These are phyloP conservation scores for Thymelicus lineola DNA, from an alignment of 2,888 invertebrate species.

Conservation along the genomic window DNA sequence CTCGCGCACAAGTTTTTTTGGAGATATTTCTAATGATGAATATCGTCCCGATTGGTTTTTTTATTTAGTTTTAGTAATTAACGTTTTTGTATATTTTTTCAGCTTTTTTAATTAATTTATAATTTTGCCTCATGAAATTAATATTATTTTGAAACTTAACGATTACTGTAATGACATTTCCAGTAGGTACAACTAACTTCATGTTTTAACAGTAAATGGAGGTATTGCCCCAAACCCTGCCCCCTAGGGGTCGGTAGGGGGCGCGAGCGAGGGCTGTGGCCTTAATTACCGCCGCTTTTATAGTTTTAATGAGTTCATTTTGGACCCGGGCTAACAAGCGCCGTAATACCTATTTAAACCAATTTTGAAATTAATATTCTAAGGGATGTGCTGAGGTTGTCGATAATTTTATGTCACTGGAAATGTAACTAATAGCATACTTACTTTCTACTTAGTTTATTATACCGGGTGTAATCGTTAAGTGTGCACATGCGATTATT, in stretches of 20 bases:
- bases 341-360: slow-evolving; percentile 83
- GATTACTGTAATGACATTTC: slow-evolving; percentile 45
- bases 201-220: slow-evolving; percentile 40
- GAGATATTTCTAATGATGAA: too few relatives aligned
- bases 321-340: slow-evolving; percentile 87
- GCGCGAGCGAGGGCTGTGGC: slow-evolving; percentile 64
- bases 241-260: slow-evolving; percentile 47
- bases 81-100: too few relatives aligned
- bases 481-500: too few relatives aligned
- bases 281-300: slow-evolving; percentile 90
- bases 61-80: too few relatives aligned
- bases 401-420: slow-evolving; percentile 50
- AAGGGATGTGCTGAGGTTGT: slow-evolving; percentile 59
- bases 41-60: too few relatives aligned
- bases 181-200: slow-evolving; percentile 40
- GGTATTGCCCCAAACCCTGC: slow-evolving; percentile 31
- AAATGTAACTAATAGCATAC: neutral
- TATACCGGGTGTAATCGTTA: too few relatives aligned
- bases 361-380: slow-evolving; percentile 84
- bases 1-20: too few relatives aligned
- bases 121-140: too few relatives aligned
- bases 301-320: slow-evolving; percentile 91
- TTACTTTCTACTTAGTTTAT: too few relatives aligned
- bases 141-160: neutral
- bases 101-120: too few relatives aligned